phyloP scores from a whole-genome alignment of 2,113 vertebrate genomes.

The Eulacestoma nigropectus region DNA sequence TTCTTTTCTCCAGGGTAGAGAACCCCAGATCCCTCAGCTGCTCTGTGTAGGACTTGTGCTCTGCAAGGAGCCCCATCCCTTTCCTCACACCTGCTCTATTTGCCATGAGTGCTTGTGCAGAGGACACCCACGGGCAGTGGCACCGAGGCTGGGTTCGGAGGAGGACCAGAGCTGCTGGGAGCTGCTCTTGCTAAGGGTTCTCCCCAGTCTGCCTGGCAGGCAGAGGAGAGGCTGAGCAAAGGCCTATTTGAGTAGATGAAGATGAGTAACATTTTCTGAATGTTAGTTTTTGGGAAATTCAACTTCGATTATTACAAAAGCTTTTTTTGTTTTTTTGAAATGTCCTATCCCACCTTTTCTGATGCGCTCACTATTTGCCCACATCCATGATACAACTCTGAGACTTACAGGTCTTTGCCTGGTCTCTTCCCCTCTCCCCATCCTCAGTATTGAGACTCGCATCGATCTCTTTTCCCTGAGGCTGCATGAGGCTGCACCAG shows the following conservation, averaged over 20 bases:
- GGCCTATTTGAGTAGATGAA: not conserved
- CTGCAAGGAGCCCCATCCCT: not conserved
- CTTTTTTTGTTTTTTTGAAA: not conserved
- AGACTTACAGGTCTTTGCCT: not conserved
- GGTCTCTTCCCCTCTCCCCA: no score
- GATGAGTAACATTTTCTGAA: not conserved
- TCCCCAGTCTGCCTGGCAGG: rapidly evolving
- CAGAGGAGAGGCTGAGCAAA: not conserved
- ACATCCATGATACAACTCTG: not conserved
- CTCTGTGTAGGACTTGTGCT: no score
- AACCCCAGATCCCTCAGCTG: rapidly evolving
- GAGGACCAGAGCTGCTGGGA: rapidly evolving
- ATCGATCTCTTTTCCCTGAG: rapidly evolving
- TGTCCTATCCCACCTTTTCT: not conserved
- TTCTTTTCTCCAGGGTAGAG: not conserved
- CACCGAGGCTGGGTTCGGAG: rapidly evolving
- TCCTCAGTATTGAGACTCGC: rapidly evolving
- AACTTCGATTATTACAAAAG: not conserved
- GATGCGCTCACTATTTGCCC: no score
- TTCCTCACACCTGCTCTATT: no score
- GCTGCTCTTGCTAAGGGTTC: not conserved
- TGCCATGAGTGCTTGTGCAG: rapidly evolving
- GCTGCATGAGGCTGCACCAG: no score
- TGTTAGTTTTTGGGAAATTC: not conserved
- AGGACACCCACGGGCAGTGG: rapidly evolving